A percentile compares a stretch with the other conserved stretches of the same genome.
Evolutionary conservation across 1,140 invertebrate species (phyloP).

Genomic region (Conus betulinus): DNA sequence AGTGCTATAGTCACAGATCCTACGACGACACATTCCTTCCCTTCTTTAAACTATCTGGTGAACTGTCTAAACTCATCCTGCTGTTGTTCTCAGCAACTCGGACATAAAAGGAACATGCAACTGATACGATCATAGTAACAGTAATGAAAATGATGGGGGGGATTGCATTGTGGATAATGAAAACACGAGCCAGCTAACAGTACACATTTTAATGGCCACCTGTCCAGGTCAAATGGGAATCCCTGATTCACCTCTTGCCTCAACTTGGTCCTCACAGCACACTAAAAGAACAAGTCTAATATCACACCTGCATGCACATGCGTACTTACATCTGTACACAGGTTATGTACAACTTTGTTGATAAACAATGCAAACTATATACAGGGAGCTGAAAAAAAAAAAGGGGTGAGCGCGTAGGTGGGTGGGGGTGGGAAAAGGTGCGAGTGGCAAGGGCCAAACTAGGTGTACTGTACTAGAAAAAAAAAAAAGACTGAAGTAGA

Average conservation of each 20-base stretch:
- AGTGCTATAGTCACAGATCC: too few species aligned
- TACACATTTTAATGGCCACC: background rate
- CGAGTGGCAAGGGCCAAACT: too few species aligned
- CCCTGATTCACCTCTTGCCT: conserved; percentile 4
- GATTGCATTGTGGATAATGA: background rate
- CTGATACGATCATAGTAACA: too few species aligned
- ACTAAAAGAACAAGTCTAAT: background rate
- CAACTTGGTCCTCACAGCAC: background rate
- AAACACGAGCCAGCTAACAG: background rate
- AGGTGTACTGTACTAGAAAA: too few species aligned
- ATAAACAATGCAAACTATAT: background rate
- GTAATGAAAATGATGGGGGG: too few species aligned
- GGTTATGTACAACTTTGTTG: background rate
- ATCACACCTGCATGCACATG: conserved; percentile 31
- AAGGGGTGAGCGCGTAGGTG: background rate
- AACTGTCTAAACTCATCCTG: too few species aligned
- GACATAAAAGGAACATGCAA: too few species aligned
- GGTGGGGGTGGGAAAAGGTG: too few species aligned
- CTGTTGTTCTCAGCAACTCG: too few species aligned
- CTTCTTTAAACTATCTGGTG: too few species aligned
- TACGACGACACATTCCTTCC: too few species aligned
- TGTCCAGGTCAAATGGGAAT: background rate
- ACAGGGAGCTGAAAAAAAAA: background rate
- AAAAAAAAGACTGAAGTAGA: too few species aligned
- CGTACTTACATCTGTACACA: conserved; percentile 25